Base-by-base conservation (phyloP, 2,888 invertebrate genomes). In the Tolmerus cingulatus region DNA sequence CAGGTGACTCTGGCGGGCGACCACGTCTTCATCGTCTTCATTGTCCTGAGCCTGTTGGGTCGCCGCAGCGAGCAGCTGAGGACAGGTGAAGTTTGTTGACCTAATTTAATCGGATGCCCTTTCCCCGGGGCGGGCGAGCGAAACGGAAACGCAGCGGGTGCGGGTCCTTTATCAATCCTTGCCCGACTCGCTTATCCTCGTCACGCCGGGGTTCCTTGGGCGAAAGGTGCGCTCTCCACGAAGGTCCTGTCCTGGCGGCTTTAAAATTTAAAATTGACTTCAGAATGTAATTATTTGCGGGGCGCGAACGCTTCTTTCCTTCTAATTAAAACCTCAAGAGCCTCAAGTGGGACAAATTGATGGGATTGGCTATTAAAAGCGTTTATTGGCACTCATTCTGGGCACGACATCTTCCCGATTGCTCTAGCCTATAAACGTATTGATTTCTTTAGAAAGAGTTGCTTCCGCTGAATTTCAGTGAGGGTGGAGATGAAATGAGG, bases 71-170 rank as follows among this genome's bases (percentile, higher is more conserved):
- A 74, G 46, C 57, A 57, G 23, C 40, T 43, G 27, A 37, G 85
- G 37, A 5, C 37, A 74, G 85, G 19, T 74, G 85, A 74, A 85
- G 30, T 85, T 55, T 85, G 74, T 74, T 85, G 85, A 85, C 74
- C 85, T 27, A 85, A 34, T 74, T 74, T 74, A 27, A 85, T 74
- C 46, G 16, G 34, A 12, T 27, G 74, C 34, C 23, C 43, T 40
- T 40, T 40, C 40, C 37, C 74, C 43, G n/a, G 37, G 74, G 74
- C 30, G 3, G 30, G 30, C 30, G 30, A 3, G 16, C 12, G 37
- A 23, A 12, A 23, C 66, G 66, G 27, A 66, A 66, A 66, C 27
- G 27, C 66, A 23, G 66, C 66, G 66, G 66, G 23, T 27, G 23
- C 66, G 27, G 66, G 4, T 27, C 2, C 66, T 66, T 66, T 23